phyloP scores from a whole-genome alignment of 2,888 invertebrate genomes.

The Cerastis rubricosa region DNA sequence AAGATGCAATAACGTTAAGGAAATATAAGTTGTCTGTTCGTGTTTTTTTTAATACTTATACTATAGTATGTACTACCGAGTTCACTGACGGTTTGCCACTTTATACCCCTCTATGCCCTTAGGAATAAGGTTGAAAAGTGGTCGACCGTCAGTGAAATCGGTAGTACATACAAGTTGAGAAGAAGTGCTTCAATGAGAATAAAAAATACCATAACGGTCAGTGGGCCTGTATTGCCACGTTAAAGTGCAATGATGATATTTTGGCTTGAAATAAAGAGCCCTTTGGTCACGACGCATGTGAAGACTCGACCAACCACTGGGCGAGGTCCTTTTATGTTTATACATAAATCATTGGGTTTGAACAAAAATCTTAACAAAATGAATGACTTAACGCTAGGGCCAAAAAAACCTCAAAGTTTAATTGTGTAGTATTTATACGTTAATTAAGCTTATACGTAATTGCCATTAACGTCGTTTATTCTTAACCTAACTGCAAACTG shows the following conservation, averaged over 20 bases:
- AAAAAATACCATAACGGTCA: not conserved
- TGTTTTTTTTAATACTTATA: not conserved
- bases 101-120: too few species aligned
- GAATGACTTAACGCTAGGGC: not conserved
- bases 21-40: not conserved
- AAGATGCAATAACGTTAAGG: not conserved
- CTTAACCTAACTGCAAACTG: conserved; percentile 3
- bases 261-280: not conserved
- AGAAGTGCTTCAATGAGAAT: not conserved
- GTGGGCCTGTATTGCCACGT: not conserved
- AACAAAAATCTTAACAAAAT: not conserved
- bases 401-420: too few species aligned
- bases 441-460: not conserved
- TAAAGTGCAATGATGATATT: not conserved
- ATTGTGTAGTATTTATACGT: not conserved
- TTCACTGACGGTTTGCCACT: too few species aligned
- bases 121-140: too few species aligned
- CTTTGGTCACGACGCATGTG: not conserved
- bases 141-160: too few species aligned
- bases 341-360: not conserved
- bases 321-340: not conserved
- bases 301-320: too few species aligned
- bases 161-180: not conserved
- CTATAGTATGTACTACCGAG: too few species aligned
- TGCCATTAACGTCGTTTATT: not conserved